Base-by-base conservation (phyloP, 2,888 invertebrate species). In the Scaptomyza polygonia region DNA sequence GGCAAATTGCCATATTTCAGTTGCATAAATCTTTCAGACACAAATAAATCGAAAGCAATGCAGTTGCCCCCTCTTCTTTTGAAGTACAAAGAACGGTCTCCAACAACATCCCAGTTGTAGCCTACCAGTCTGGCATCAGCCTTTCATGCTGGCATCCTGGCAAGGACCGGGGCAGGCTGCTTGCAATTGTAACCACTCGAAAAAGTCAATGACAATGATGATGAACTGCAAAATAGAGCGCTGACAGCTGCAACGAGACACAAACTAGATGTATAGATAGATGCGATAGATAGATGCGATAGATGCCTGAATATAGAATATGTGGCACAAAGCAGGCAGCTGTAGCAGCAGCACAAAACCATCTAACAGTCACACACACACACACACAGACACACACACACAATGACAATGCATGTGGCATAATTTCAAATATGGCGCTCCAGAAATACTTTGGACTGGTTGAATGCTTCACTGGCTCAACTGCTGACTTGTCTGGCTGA, bases 151-250 rank as follows among this genome's bases (percentile, higher is more conserved):
- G 6, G 32, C 32, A 32, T 48, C 32, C 48, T 48, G 43, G 43
- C 43, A 43, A 12, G 45, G 21, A 12, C 12, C 21, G 21, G 12
- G 54, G 39, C 67, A 61, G 73, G 34, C 56, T 69, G 72, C 65
- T 83, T 77, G 86, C 86, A 67, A 86, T 86, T 82, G 82, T 86
- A 83, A 84, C 82, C 86, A 82, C 82, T 82, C 82, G 66, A 86
- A 82, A 82, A 80, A 78, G 82, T 80, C 85, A 86, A 79, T 86
- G 84, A 84, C 82, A 85, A 84, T 86, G 87, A 87, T 85, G 87
- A 85, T 87, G 87, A 85, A 87, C 86, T 82, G 87, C 79, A 87
- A 85, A 85, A 85, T 87, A 77, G 86, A 79, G 80, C 87, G 73
- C 83, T 85, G 84, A 85, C 84, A 85, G 87, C 84, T 85, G 83